Evolutionary conservation across 1,140 invertebrate species (phyloP), one percentile per base, ranked within the genome.

Genomic region (Hylaeus volcanicus): DNA sequence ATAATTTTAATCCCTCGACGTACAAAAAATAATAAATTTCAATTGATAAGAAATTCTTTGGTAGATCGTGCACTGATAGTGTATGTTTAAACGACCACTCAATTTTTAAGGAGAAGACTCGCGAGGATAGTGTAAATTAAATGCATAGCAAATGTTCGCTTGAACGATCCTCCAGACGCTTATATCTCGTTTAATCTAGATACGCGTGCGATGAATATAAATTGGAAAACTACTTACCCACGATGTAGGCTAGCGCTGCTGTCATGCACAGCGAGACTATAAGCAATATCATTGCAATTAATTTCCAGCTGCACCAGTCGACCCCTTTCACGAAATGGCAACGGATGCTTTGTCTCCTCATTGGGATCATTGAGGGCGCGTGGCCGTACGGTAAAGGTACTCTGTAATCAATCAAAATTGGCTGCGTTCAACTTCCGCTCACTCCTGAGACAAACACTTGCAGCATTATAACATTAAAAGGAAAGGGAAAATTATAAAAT

Each of bases 261-360:
- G 96, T 95, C 82, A 98, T 94, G 82, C 97, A 95, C 81, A 97
- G 95, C 81, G 96, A 96, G 79, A 98, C 94, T 90, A 97, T 95
- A 88, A 98, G 96, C 88, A 98, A 96, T 70, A 96, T 95, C 88
- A 98, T 96, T 41, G 97, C 97, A 69, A 97, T 96, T 91, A 98
- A 97, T 92, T 97, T 97, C 97, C 98, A 98, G 70, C 96, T 97
- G 93, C 98, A 98, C 92, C 96, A 97, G 43, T 97, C 95, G 85
- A 97, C 94, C 83, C 96, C 97, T 94, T 98, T 98, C 89, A 97
- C 96, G 90, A 98, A 97, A 92, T 98, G 97, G 92, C 97, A 97
- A 55, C 96, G 93, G 68, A 93, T 91, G 86, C 92, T 93, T 83
- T 91, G 92, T 86, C 92, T 91, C 84, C 92, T 93, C 92, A 92